Percentiles rank a stretch among this genome's conserved stretches.
phyloP scores from a whole-genome alignment of 2,113 vertebrate species.

The Serinus canaria region DNA sequence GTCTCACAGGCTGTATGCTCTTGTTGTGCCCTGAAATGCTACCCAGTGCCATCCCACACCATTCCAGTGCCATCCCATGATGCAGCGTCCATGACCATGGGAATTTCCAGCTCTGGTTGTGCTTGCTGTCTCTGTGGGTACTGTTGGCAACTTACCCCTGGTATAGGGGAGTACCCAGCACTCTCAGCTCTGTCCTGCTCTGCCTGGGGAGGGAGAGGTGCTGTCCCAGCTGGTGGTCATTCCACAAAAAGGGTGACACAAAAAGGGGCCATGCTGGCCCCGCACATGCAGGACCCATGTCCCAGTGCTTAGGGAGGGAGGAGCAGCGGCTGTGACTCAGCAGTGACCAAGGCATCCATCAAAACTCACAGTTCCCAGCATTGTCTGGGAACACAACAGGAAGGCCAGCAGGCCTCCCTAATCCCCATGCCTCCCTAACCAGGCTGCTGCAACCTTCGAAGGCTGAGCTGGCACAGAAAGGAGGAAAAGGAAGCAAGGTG shows the following conservation, averaged over 20 bases:
- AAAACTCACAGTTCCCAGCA: neutral
- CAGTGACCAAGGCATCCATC: neutral
- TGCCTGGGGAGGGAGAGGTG: neutral
- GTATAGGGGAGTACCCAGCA: fast-evolving
- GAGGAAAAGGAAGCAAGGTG: neutral
- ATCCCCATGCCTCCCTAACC: fast-evolving
- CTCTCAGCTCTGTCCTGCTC: neutral
- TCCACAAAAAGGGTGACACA: fast-evolving
- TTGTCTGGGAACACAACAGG: neutral
- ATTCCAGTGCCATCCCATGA: neutral
- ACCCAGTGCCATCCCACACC: too few species aligned
- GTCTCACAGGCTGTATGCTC: too few species aligned
- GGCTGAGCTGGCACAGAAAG: fast-evolving
- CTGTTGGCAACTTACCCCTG: neutral
- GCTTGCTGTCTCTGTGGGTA: neutral
- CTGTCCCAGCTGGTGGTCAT: neutral
- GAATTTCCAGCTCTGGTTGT: neutral
- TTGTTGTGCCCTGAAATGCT: too few species aligned
- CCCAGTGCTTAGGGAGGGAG: neutral
- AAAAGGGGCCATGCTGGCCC: fast-evolving
- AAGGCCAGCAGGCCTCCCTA: neutral
- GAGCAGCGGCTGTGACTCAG: too few species aligned
- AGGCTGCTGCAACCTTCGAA: neutral
- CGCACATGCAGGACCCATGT: fast-evolving
- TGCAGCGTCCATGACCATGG: fast-evolving